Evolutionary conservation across 2,797 vertebrate genomes (phyloP).

Genomic region (Rachycentron canadum): DNA sequence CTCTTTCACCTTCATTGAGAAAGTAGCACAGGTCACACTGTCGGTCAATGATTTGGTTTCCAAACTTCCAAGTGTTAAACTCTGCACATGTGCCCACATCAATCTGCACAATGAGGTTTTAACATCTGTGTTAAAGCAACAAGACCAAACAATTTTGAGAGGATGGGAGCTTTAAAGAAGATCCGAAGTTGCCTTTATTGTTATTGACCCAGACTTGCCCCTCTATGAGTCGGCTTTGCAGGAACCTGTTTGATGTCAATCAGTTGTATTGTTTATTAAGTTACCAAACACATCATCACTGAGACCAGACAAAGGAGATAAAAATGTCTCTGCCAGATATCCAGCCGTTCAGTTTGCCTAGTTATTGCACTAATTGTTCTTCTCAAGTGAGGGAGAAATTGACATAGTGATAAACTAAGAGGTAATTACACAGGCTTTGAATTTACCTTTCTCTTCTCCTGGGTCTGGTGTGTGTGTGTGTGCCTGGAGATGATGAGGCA

Average conservation of each 20-base stretch:
- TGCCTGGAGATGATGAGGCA: conserved; percentile 75
- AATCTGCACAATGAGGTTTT: neutral
- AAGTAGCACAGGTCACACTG: neutral
- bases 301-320: neutral
- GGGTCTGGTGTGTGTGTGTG: conserved; percentile 63
- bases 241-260: neutral
- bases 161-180: neutral
- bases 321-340: too few relatives aligned
- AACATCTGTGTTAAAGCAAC: neutral
- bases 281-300: neutral
- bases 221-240: neutral
- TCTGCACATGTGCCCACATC: neutral
- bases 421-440: conserved; percentile 84
- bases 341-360: too few relatives aligned
- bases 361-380: conserved; percentile 15
- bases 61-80: neutral
- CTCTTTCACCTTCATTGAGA: neutral
- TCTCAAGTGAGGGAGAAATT: conserved; percentile 75
- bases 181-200: neutral
- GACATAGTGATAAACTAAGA: conserved; percentile 86
- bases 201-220: neutral
- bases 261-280: neutral
- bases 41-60: too few relatives aligned
- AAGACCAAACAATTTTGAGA: neutral
- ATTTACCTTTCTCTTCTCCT: conserved; percentile 67